phyloP scores from a whole-genome alignment of 2,113 vertebrate species.

The Sclerurus mexicanus region DNA sequence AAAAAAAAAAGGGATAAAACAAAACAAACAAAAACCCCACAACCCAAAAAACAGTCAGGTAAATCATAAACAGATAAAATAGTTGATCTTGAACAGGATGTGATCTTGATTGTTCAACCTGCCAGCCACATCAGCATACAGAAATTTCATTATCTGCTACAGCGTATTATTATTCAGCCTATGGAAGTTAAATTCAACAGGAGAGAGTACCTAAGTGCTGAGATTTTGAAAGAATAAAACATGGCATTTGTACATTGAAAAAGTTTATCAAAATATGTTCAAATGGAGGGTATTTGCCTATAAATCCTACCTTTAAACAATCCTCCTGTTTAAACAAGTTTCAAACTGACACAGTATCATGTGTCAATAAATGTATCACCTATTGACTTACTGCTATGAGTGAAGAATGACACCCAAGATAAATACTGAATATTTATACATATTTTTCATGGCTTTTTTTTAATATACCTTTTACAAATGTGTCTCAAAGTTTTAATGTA shows the following conservation, averaged over 20 bases:
- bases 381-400: not conserved
- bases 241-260: not conserved
- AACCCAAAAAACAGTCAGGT: not conserved
- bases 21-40: not conserved
- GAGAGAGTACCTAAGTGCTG: not conserved
- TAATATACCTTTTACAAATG: not conserved
- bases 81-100: not conserved
- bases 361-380: not conserved
- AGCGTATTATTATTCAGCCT: not conserved
- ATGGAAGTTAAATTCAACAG: not conserved
- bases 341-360: not conserved
- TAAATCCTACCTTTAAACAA: not conserved
- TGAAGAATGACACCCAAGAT: not conserved
- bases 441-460: not conserved
- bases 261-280: not conserved
- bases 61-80: not conserved
- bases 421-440: not conserved
- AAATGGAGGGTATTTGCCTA: not conserved
- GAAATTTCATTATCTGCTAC: not conserved
- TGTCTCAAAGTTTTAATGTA: not conserved
- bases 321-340: not conserved
- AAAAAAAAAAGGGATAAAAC: not conserved
- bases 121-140: not conserved
- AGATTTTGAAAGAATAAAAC: not conserved
- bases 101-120: not conserved